A percentile compares a stretch with the other conserved stretches of the same genome.
These are phyloP conservation scores for Barbus barbus DNA, from an alignment of 2,113 vertebrate genomes.

Conservation along the genomic window DNA sequence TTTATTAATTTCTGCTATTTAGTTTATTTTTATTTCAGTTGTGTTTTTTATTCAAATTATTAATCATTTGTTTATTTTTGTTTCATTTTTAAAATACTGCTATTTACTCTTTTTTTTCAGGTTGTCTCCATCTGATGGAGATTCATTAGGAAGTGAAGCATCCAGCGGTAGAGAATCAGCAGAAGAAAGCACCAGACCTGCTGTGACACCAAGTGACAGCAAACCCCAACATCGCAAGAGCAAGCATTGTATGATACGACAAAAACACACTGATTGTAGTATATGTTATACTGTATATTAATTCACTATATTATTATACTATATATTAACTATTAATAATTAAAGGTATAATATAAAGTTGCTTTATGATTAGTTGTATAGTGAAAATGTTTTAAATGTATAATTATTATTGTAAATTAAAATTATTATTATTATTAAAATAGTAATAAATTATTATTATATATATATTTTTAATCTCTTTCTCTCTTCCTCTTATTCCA, in stretches of 20 bases:
- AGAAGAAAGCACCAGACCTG: constrained; percentile 81
- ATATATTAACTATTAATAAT: background rate
- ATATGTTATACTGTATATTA: too few species aligned
- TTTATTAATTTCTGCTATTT: background rate
- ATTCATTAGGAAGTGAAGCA: constrained; percentile 90
- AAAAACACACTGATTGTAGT: too few species aligned
- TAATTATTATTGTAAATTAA: background rate
- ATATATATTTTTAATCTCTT: background rate
- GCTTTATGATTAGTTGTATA: background rate
- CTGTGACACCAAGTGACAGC: constrained; percentile 74
- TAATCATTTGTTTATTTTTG: background rate
- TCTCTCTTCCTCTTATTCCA: background rate
- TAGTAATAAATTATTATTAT: background rate
- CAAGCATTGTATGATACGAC: constrained; percentile 78
- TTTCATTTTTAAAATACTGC: background rate
- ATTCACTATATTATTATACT: too few species aligned
- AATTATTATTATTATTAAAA: background rate
- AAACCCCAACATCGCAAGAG: constrained; percentile 78
- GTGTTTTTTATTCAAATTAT: background rate
- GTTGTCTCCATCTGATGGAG: constrained; percentile 90
- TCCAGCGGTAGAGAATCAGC: constrained; percentile 88
- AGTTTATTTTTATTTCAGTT: background rate
- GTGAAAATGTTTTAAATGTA: background rate
- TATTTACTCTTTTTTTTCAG: constrained; percentile 65
- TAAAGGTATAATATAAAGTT: background rate